Base-by-base conservation (phyloP, 2,888 invertebrate species). In the Scelioninae gen. 2 region DNA sequence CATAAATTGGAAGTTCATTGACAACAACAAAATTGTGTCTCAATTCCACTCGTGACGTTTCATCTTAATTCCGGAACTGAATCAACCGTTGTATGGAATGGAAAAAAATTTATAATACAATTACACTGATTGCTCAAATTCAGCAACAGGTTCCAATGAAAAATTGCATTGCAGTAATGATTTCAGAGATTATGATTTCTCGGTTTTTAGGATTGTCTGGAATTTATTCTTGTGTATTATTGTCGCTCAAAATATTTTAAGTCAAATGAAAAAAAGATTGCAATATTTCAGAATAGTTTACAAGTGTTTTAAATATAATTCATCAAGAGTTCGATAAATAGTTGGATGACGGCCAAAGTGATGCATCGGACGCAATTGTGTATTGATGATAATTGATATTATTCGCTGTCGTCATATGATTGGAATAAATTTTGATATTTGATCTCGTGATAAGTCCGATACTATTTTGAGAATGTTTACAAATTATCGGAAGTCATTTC, bases 271-370 rank as follows among this genome's bases (percentile, higher is more conserved):
- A 31, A 33, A 43, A 39, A 13, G 10, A 10, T 15, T 15, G 25
- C 46, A 39, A 41, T 50, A 50, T 41, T 53, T 35, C 15, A 0
- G 19, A 48, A 55, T 53, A 50, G 48, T 50, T 73, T 63, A 41
- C n/a, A 31, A 69, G 69, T 46, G 68, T 65, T 75, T 76, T 74
- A 78, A 82, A 83, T 82, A 80, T 82, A 82, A 82, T 78, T 78
- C 79, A 79, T 82, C 79, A 78, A 79, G 79, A 78, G 80, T 84
- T 83, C 81, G 82, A 85, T 84, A 81, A 80, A 78, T 79, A 50
- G 58, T 77, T 83, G 83, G 82, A 82, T 50, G 35, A 0, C 1
- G 50, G 80, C 82, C 82, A 83, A 73, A 79, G 64, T 67, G 74
- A 55, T 76, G 82, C 79, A 81, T 81, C 78, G 80, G 73, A 80